Evolutionary conservation across 2,797 vertebrate genomes (phyloP).

Genomic region (Urosaurus nigricauda): DNA sequence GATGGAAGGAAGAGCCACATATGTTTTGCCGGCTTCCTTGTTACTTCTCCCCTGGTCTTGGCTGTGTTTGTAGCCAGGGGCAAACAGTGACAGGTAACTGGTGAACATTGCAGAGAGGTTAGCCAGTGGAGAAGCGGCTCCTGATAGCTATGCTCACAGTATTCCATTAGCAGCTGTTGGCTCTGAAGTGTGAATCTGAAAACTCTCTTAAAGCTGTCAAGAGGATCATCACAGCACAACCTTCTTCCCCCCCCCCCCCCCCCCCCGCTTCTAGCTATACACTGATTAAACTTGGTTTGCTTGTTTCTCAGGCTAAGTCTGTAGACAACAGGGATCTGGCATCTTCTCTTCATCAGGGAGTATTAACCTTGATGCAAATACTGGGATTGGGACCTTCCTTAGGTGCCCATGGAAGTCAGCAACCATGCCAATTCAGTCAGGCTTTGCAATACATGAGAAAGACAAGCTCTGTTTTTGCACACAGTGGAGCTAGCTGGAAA

Average conservation of each 20-base stretch:
- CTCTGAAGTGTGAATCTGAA: background rate
- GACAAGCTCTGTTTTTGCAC: conserved; percentile 9
- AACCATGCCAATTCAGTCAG: background rate
- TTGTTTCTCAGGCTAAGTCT: background rate
- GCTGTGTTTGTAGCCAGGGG: background rate
- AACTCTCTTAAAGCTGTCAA: background rate
- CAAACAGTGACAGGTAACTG: background rate
- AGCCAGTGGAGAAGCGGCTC: background rate
- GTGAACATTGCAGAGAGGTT: background rate
- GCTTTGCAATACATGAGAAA: background rate
- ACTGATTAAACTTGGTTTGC: too few species aligned
- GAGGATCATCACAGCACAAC: too few species aligned
- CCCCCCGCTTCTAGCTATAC: background rate
- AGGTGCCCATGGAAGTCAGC: accelerated
- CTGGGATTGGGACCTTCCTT: background rate
- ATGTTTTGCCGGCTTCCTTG: background rate
- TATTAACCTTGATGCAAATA: too few species aligned
- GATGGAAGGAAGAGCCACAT: too few species aligned
- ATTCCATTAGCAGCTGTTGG: background rate
- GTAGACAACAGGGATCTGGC: background rate
- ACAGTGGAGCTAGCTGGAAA: conserved; percentile 15
- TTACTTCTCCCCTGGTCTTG: background rate
- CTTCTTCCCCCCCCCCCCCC: background rate
- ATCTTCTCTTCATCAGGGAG: background rate
- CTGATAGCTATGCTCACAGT: background rate